Percentiles rank a stretch among this genome's conserved stretches.
Evolutionary conservation across 2,113 vertebrate species (phyloP).

Genomic region (Dromiciops gliroides): DNA sequence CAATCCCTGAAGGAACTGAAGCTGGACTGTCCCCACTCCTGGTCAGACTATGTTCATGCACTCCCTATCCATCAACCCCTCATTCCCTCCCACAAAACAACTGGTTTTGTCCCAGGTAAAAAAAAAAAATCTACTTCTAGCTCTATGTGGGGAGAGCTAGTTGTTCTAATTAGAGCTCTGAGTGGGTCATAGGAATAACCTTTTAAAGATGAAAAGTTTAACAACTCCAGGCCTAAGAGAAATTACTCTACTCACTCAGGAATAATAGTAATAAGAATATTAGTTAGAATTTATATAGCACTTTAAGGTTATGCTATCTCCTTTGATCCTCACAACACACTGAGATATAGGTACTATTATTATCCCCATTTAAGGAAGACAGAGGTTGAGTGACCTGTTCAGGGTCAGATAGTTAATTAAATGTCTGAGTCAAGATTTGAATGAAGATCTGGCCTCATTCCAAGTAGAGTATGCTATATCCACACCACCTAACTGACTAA

Average conservation of each 20-base stretch:
- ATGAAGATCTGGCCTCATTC: not conserved
- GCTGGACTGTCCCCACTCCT: not conserved
- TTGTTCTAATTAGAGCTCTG: not conserved
- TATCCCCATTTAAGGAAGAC: not conserved
- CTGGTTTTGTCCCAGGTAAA: not conserved
- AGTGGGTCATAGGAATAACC: not conserved
- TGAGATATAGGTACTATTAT: not conserved
- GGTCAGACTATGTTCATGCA: not conserved
- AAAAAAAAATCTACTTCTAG: not conserved
- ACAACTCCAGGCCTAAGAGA: not conserved
- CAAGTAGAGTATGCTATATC: not conserved
- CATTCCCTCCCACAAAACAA: not conserved
- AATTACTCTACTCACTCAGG: not conserved
- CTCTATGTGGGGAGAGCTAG: not conserved
- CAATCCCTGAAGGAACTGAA: not conserved
- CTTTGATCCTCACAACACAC: not conserved
- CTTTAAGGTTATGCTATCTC: not conserved
- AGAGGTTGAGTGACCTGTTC: not conserved
- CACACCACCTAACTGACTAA: not conserved
- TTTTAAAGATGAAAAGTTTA: not conserved
- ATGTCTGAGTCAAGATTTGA: not conserved
- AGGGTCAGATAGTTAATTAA: not conserved
- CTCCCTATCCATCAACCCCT: not conserved
- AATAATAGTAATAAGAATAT: not conserved
- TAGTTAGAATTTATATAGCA: not conserved